These are phyloP conservation scores for Orchestes rusci DNA, from an alignment of 2,888 invertebrate species.

Conservation along the genomic window DNA sequence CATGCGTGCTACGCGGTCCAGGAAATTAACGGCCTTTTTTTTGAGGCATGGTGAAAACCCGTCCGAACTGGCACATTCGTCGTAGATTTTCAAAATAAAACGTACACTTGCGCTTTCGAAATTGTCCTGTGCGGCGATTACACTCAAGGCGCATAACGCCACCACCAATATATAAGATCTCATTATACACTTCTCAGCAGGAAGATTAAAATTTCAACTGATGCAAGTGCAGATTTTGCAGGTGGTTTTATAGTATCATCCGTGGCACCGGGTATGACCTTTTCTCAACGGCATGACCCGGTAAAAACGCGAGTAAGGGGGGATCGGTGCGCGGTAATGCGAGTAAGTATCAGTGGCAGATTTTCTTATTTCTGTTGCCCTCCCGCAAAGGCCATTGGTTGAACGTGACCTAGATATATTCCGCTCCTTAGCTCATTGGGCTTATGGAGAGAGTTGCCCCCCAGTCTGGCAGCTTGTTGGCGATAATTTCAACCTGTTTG, in stretches of 20 bases:
- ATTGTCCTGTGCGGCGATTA: slow-evolving; percentile 28
- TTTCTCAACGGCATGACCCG: slow-evolving; percentile 25
- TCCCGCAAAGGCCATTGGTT: slow-evolving; percentile 20
- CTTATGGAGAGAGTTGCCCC: slow-evolving; percentile 23
- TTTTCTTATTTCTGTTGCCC: slow-evolving; percentile 20
- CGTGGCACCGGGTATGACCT: slow-evolving; percentile 25
- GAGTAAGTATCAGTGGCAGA: slow-evolving; percentile 14
- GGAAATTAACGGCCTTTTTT: slow-evolving; percentile 72
- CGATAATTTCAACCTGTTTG: slow-evolving; percentile 11
- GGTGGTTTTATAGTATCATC: slow-evolving; percentile 38
- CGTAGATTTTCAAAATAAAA: slow-evolving; percentile 63
- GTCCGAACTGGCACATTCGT: slow-evolving; percentile 66
- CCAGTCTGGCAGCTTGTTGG: slow-evolving; percentile 16
- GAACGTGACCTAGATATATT: slow-evolving; percentile 19
- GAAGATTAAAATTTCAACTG: slow-evolving; percentile 37
- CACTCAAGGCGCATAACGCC: slow-evolving; percentile 34
- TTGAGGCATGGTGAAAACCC: slow-evolving; percentile 70
- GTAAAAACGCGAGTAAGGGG: slow-evolving; percentile 17
- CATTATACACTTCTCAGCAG: slow-evolving; percentile 29
- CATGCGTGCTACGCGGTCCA: slow-evolving; percentile 68
- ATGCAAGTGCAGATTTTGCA: slow-evolving; percentile 34
- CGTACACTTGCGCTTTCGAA: slow-evolving; percentile 55
- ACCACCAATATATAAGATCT: slow-evolving; percentile 39
- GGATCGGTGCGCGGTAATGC: slow-evolving; percentile 7
- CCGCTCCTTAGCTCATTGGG: slow-evolving; percentile 18